A percentile compares a stretch with the other conserved stretches of the same genome.
phyloP scores from a whole-genome alignment of 2,113 vertebrate genomes.

The Hemicordylus capensis region DNA sequence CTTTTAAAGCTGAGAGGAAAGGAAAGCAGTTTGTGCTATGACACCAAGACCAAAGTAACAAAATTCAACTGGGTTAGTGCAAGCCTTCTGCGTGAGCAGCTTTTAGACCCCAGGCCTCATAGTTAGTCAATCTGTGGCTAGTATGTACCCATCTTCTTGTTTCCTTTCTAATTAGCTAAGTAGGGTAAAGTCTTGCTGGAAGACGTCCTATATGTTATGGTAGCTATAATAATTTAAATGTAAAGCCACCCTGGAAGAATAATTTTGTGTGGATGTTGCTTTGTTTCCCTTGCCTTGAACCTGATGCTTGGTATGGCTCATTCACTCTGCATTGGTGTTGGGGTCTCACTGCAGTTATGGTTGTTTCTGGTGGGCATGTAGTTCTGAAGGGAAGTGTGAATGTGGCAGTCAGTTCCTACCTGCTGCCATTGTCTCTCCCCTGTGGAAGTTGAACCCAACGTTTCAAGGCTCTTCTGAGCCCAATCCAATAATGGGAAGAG shows the following conservation, averaged over 20 bases:
- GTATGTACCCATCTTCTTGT: not conserved
- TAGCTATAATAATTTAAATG: no score
- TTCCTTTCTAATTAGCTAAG: not conserved
- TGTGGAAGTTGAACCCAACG: not conserved
- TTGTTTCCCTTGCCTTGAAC: not conserved
- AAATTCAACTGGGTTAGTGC: not conserved
- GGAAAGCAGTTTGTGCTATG: not conserved
- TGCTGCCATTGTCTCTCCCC: not conserved
- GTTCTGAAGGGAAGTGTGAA: no score
- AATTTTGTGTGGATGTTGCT: not conserved
- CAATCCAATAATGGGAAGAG: not conserved
- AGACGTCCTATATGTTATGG: no score
- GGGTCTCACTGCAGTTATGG: not conserved
- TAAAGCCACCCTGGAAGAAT: no score
- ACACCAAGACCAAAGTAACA: not conserved
- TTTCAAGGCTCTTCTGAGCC: not conserved
- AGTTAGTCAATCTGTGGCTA: not conserved
- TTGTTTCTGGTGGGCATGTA: not conserved
- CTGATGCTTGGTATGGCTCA: no score
- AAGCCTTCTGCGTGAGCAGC: not conserved
- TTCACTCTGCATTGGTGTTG: not conserved
- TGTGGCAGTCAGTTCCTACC: not conserved
- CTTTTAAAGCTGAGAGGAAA: not conserved
- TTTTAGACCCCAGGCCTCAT: no score
- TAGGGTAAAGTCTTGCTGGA: not conserved